These are phyloP conservation scores for Capreolus pygargus DNA, from an alignment of 2,113 vertebrate genomes.

Conservation along the genomic window DNA sequence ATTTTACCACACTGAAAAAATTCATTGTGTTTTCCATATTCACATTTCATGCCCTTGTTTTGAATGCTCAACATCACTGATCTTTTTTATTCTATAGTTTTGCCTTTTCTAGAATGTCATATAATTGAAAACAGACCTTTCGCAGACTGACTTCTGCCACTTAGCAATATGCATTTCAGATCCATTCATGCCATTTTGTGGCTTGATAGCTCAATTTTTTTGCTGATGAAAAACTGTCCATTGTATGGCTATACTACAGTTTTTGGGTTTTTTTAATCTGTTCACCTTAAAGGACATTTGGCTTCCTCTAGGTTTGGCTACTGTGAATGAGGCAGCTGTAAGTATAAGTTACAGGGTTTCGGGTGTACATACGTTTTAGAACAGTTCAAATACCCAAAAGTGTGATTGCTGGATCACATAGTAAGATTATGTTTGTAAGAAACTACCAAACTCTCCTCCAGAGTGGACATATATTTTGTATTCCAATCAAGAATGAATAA, in stretches of 20 bases:
- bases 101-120: neutral
- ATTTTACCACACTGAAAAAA: neutral
- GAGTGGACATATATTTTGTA: neutral
- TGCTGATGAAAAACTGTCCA: neutral
- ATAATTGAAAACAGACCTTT: neutral
- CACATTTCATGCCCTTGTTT: neutral
- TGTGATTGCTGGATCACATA: neutral
- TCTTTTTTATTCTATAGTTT: neutral
- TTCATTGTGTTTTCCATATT: neutral
- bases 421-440: neutral
- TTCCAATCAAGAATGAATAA: neutral
- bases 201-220: neutral
- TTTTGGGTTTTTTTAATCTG: neutral
- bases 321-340: neutral
- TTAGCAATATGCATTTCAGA: neutral
- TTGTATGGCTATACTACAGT: neutral
- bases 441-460: neutral
- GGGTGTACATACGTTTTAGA: neutral
- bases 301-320: neutral
- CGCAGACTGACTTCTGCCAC: neutral
- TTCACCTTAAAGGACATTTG: neutral
- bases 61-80: neutral
- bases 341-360: neutral
- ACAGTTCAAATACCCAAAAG: neutral
- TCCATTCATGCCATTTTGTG: neutral